Conservation (phyloP, 2,888 invertebrate genomes). For the Phengaris arion region DNA sequence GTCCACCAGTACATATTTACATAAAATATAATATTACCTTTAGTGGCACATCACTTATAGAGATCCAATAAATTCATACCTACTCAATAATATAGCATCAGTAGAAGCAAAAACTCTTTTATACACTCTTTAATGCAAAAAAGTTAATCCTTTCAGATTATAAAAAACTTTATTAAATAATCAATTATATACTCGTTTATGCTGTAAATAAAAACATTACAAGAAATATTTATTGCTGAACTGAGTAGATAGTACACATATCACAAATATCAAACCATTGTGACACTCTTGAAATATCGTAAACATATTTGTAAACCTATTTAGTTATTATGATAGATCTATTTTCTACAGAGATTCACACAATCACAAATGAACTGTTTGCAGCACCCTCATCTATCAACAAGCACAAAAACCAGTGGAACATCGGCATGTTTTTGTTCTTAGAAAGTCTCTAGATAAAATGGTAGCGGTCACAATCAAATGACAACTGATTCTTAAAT, state of each 20-base stretch:
- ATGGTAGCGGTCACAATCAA: too few relatives aligned
- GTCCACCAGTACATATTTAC: neutral
- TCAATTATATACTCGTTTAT: neutral
- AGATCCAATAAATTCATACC: neutral
- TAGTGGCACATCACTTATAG: neutral
- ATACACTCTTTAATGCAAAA: neutral
- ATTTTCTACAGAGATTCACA: slow-evolving; percentile 5
- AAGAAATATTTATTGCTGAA: too few relatives aligned
- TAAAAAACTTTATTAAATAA: neutral
- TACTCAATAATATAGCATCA: neutral
- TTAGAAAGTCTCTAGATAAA: too few relatives aligned
- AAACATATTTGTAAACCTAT: neutral
- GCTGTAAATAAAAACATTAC: neutral
- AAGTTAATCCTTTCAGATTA: neutral
- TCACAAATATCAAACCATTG: neutral
- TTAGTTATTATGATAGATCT: neutral
- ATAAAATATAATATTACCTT: neutral
- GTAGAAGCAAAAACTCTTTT: neutral
- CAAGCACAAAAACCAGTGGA: neutral
- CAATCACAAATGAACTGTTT: neutral
- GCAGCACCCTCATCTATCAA: neutral
- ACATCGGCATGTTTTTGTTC: neutral
- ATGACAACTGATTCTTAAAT: too few relatives aligned
- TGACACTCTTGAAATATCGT: neutral
- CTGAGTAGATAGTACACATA: too few relatives aligned